Conservation (phyloP, 1,140 invertebrate genomes). For the Phymastichus coffea region DNA sequence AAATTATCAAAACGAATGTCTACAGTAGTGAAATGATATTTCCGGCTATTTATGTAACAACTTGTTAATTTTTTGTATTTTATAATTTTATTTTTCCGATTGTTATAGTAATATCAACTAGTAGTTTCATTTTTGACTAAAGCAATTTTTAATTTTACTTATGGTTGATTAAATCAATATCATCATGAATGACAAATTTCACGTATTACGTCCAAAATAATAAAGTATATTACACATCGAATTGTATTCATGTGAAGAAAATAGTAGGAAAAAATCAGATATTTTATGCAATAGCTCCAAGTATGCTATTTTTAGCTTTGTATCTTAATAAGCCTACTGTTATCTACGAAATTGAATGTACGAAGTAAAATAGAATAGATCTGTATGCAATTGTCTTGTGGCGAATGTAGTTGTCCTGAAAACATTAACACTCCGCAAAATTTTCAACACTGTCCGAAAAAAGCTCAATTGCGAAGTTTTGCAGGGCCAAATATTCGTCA, state of each 20-base stretch:
- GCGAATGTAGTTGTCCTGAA: background rate
- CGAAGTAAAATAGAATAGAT: background rate
- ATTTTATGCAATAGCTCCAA: slow-evolving; percentile 17
- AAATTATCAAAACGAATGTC: background rate
- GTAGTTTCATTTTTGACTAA: too few species aligned
- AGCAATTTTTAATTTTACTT: too few species aligned
- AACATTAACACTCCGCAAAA: background rate
- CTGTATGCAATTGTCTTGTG: background rate
- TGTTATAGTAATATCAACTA: too few species aligned
- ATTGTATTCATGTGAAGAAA: background rate
- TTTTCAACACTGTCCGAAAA: slow-evolving; percentile 1
- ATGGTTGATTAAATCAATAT: too few species aligned
- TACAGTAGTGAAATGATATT: slow-evolving; percentile 1
- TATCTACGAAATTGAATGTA: slow-evolving; percentile 3
- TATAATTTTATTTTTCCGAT: background rate
- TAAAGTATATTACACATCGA: slow-evolving; percentile 23
- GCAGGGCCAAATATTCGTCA: slow-evolving; percentile 16
- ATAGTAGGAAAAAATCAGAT: background rate
- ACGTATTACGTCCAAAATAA: background rate
- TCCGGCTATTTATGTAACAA: background rate
- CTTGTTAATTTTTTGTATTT: background rate
- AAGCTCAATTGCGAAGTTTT: slow-evolving; percentile 12
- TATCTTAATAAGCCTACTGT: too few species aligned
- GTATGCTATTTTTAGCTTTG: slow-evolving; percentile 21
- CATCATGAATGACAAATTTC: background rate